Conservation (phyloP, 2,888 invertebrate species). For the Geophilus truncorum region DNA sequence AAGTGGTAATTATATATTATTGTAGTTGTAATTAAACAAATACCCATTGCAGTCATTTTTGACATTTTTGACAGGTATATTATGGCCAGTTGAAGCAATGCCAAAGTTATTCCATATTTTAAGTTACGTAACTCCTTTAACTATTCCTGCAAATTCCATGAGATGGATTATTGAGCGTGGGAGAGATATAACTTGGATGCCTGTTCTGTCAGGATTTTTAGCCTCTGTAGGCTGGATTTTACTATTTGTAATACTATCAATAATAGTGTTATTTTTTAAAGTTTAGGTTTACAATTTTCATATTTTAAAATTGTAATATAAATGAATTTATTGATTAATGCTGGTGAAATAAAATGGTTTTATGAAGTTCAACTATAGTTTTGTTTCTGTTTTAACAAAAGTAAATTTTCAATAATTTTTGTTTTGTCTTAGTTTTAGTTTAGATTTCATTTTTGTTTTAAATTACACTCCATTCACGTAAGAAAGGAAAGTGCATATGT, state of each 20-base stretch:
- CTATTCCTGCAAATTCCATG: not conserved
- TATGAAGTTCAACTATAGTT: too few relatives aligned
- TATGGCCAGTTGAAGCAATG: not conserved
- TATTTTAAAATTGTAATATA: too few relatives aligned
- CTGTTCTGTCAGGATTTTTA: not conserved
- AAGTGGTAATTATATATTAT: constrained; percentile 63
- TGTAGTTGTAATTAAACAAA: not conserved
- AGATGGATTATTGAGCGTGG: not conserved
- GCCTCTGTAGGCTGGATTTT: not conserved
- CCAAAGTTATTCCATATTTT: not conserved
- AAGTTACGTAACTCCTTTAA: not conserved
- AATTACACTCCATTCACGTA: too few relatives aligned
- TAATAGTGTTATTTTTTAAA: not conserved
- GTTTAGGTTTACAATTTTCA: not conserved
- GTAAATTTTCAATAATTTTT: too few relatives aligned
- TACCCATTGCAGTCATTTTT: not conserved
- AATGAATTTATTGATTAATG: too few relatives aligned
- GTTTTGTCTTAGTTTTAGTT: too few relatives aligned
- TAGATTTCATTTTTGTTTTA: too few relatives aligned
- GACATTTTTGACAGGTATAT: not conserved
- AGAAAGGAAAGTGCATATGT: too few relatives aligned
- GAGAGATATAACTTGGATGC: not conserved
- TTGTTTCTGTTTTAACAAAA: too few relatives aligned
- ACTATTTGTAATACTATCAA: not conserved
- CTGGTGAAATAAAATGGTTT: too few relatives aligned